Conservation (phyloP, 2,888 invertebrate species). For the Silvanus unidentatus region DNA sequence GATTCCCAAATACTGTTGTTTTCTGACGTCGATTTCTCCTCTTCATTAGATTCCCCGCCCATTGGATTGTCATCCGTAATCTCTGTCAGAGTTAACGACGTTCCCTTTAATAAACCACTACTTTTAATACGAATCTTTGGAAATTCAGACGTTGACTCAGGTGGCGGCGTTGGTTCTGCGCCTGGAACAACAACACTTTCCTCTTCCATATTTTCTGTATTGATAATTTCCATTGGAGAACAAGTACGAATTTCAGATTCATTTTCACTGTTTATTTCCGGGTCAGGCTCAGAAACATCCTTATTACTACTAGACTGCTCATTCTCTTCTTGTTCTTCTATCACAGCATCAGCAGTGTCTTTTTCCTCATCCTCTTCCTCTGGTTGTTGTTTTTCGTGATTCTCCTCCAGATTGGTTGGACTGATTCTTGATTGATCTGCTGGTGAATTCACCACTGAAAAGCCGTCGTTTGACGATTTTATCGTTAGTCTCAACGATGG, state of each 20-base stretch:
- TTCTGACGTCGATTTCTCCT: slow-evolving; percentile 12
- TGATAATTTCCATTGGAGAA: background rate
- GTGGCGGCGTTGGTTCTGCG: slow-evolving; percentile 37
- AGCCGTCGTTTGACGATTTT: slow-evolving; percentile 32
- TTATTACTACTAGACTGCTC: background rate
- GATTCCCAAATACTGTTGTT: slow-evolving; percentile 4
- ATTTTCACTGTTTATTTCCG: too few relatives aligned
- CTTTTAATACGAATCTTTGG: slow-evolving; percentile 45
- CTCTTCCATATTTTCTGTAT: slow-evolving; percentile 14
- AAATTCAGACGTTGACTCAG: slow-evolving; percentile 40
- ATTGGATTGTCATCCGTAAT: slow-evolving; percentile 42
- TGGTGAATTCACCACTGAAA: slow-evolving; percentile 39
- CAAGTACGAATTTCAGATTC: too few relatives aligned
- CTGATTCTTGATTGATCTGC: background rate
- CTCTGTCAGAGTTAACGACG: slow-evolving; percentile 38
- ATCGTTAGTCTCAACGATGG: slow-evolving; percentile 37
- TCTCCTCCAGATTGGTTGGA: slow-evolving; percentile 22
- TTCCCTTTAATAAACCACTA: slow-evolving; percentile 37
- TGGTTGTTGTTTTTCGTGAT: slow-evolving; percentile 10
- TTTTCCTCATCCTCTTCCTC: slow-evolving; percentile 7
- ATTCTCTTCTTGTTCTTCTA: background rate
- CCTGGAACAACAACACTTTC: slow-evolving; percentile 37
- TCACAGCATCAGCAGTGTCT: slow-evolving; percentile 12
- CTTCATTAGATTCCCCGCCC: slow-evolving; percentile 27
- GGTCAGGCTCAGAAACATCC: background rate